Evolutionary conservation across 92 coral and sea anemone species (phyloP).

Genomic region (Parazoanthus darwini): DNA sequence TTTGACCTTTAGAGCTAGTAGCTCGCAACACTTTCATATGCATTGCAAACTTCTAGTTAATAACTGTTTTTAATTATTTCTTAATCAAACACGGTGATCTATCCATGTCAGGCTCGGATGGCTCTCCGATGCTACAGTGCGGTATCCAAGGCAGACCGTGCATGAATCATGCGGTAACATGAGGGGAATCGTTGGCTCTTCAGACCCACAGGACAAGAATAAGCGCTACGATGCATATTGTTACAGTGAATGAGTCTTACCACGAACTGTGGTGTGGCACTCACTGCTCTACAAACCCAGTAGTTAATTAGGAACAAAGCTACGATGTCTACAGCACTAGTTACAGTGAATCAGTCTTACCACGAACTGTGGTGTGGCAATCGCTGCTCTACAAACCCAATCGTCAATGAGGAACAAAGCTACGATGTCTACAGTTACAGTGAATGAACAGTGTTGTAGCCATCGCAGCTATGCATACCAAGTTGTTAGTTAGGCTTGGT

Average conservation of each 20-base stretch:
- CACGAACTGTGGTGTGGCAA: neutral
- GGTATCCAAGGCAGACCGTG: neutral
- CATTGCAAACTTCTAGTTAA: too few relatives aligned
- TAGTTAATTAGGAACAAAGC: neutral
- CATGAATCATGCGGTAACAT: neutral
- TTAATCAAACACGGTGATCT: neutral
- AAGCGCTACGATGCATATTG: constrained; percentile 4
- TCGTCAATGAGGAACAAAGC: too few relatives aligned
- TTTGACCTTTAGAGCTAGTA: too few relatives aligned
- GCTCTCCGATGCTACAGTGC: constrained; percentile 8
- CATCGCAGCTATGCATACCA: too few relatives aligned
- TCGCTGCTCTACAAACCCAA: neutral
- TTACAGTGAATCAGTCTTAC: too few relatives aligned
- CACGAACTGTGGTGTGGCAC: neutral
- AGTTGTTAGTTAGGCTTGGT: too few relatives aligned
- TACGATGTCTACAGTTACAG: constrained; percentile 14
- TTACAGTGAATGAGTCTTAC: neutral
- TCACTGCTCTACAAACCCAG: neutral
- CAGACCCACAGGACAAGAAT: neutral
- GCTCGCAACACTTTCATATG: too few relatives aligned
- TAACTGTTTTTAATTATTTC: neutral
- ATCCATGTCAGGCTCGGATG: neutral
- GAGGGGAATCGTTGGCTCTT: neutral
- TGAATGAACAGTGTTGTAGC: neutral
- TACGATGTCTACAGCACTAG: neutral